Evolutionary conservation across 1,140 invertebrate species (phyloP).

Genomic region (Prorops nasuta): DNA sequence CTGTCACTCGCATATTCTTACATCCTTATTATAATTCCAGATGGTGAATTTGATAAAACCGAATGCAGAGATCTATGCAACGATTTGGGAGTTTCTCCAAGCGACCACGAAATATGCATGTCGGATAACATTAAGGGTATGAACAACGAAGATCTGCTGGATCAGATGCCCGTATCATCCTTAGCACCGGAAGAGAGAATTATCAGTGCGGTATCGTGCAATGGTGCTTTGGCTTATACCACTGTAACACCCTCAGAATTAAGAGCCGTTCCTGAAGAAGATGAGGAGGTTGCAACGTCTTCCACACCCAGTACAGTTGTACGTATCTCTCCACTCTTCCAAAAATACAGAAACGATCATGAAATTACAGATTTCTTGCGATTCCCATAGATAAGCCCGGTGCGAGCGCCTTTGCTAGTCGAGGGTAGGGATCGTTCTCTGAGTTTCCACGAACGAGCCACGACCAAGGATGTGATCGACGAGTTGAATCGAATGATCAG

Average conservation of each 20-base stretch:
- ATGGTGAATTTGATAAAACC: no score
- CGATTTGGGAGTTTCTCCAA: no score
- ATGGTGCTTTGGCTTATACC: constrained; percentile 30
- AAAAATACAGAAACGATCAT: background rate
- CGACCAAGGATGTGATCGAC: constrained; percentile 75
- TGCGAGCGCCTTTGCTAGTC: constrained; percentile 37
- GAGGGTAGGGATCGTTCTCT: constrained; percentile 50
- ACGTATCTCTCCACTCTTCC: constrained; percentile 12
- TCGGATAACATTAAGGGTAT: constrained; percentile 20
- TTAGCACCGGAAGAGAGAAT: constrained; percentile 37
- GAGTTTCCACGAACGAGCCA: constrained; percentile 70
- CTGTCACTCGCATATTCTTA: no score
- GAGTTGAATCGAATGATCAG: constrained; percentile 72
- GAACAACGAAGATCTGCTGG: constrained; percentile 32
- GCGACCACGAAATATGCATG: constrained; percentile 22
- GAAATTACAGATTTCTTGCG: no score
- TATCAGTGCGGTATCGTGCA: constrained; percentile 30
- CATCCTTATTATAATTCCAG: no score
- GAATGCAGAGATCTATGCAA: no score
- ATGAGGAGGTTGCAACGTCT: constrained; percentile 60
- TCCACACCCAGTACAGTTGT: constrained; percentile 63
- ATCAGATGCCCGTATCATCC: constrained; percentile 36
- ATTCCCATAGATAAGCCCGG: constrained; percentile 41
- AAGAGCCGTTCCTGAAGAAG: constrained; percentile 66
- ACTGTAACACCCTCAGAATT: constrained; percentile 42